Evolutionary conservation across 2,888 invertebrate genomes (phyloP).

Genomic region (Netelia fuscicornis): DNA sequence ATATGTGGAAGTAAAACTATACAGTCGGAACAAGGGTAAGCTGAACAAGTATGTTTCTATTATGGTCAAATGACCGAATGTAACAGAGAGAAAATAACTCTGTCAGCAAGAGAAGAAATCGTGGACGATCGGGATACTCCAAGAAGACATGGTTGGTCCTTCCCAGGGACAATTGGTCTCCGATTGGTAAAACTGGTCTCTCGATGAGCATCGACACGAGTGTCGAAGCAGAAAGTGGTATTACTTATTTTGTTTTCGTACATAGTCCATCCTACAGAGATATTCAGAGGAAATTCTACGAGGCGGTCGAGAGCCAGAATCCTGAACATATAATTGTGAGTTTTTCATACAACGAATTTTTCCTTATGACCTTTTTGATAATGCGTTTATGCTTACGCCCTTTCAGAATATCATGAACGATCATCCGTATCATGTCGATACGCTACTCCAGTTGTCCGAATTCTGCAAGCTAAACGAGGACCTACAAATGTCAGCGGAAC

Average conservation of each 20-base stretch:
- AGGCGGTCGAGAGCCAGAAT: constrained; percentile 92
- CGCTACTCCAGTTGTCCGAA: constrained; percentile 92
- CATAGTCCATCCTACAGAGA: constrained; percentile 91
- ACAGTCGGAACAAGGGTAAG: constrained; percentile 87
- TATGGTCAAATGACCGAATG: background rate
- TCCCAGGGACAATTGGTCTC: constrained; percentile 91
- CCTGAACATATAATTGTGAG: constrained; percentile 91
- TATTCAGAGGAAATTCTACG: constrained; percentile 90
- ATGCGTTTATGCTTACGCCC: too few species aligned
- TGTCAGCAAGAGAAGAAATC: constrained; percentile 86
- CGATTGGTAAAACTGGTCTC: constrained; percentile 89
- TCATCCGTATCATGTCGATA: constrained; percentile 93
- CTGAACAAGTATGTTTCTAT: constrained; percentile 6
- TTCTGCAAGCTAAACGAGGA: constrained; percentile 92
- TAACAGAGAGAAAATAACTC: background rate
- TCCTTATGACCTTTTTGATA: too few species aligned
- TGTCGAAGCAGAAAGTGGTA: constrained; percentile 83
- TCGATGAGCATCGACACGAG: constrained; percentile 89
- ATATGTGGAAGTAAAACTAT: constrained; percentile 93
- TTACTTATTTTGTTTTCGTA: constrained; percentile 90
- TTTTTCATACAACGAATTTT: background rate
- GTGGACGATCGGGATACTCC: constrained; percentile 86
- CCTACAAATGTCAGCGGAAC: constrained; percentile 91
- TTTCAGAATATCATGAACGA: constrained; percentile 89
- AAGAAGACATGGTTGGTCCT: constrained; percentile 89